phyloP scores from a whole-genome alignment of 2,888 invertebrate genomes.

The Dascillus cervinus region DNA sequence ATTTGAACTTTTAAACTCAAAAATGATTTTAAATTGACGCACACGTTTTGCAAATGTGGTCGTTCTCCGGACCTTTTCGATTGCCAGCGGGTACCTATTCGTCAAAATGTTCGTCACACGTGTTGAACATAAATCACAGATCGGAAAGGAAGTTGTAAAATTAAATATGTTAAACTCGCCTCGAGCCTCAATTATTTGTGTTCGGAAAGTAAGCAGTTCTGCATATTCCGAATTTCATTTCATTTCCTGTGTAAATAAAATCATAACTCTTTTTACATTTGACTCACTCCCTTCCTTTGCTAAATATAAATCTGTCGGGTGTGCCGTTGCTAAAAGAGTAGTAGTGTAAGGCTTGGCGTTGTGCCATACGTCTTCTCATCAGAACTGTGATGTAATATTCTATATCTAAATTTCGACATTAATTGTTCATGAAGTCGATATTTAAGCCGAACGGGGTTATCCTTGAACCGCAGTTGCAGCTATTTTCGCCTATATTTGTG shows the following conservation, averaged over 20 bases:
- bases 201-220: too few species aligned
- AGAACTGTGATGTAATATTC: constrained; percentile 13
- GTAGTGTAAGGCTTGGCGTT: constrained; percentile 27
- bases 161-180: too few species aligned
- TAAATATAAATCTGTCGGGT: constrained; percentile 30
- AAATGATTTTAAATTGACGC: neutral
- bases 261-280: constrained; percentile 4
- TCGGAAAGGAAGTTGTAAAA: constrained; percentile 9
- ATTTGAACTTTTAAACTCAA: neutral
- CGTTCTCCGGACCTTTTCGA: too few species aligned
- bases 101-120: constrained; percentile 9
- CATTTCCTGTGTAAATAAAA: neutral
- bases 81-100: too few species aligned
- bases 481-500: too few species aligned
- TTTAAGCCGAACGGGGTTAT: constrained; percentile 2
- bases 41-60: too few species aligned
- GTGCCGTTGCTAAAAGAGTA: constrained; percentile 26
- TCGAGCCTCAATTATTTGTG: too few species aligned
- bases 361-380: constrained; percentile 17
- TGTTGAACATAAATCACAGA: constrained; percentile 8
- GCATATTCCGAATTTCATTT: too few species aligned
- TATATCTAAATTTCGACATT: constrained; percentile 10
- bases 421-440: constrained; percentile 11
- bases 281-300: constrained; percentile 21
- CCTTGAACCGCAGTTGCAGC: constrained; percentile 1